Evolutionary conservation across 1,140 invertebrate genomes (phyloP).

Genomic region (Calycopis cecrops): DNA sequence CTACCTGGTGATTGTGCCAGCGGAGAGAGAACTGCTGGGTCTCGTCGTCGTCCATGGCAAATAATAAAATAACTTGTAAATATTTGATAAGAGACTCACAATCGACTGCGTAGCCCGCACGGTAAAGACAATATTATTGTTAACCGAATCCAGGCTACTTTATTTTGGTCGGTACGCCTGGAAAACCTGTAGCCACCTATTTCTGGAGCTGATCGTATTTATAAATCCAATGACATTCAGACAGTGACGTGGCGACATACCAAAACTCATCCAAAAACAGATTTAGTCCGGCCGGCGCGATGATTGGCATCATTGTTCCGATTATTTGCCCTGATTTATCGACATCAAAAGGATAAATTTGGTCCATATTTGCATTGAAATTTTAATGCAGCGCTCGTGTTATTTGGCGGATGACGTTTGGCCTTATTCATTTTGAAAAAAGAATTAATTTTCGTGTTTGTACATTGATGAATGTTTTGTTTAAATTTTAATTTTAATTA

Average conservation of each 20-base stretch:
- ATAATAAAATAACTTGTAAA: conserved; percentile 36
- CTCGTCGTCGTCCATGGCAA: conserved; percentile 72
- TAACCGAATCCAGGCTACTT: conserved; percentile 74
- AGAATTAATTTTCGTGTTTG: conserved; percentile 14
- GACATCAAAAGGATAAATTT: conserved; percentile 32
- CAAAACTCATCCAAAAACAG: conserved; percentile 73
- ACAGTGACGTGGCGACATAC: conserved; percentile 68
- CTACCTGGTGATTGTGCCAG: conserved; percentile 88
- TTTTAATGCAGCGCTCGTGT: conserved; percentile 28
- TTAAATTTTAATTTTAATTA: conserved; percentile 1
- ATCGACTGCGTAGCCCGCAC: conserved; percentile 36
- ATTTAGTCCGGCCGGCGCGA: conserved; percentile 57
- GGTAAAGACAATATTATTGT: conserved; percentile 66
- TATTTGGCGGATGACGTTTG: conserved; percentile 32
- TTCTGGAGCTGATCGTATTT: conserved; percentile 75
- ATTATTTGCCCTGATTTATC: conserved; percentile 53
- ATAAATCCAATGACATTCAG: conserved; percentile 75
- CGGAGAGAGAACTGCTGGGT: conserved; percentile 86
- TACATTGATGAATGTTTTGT: conserved; percentile 11
- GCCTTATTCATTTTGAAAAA: conserved; percentile 41
- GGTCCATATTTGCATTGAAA: conserved; percentile 26
- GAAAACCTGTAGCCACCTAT: conserved; percentile 76
- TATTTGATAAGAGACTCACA: conserved; percentile 25
- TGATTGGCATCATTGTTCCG: conserved; percentile 68
- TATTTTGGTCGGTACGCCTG: conserved; percentile 75